phyloP scores from a whole-genome alignment of 2,888 invertebrate genomes.

The Lycophotia porphyrea region DNA sequence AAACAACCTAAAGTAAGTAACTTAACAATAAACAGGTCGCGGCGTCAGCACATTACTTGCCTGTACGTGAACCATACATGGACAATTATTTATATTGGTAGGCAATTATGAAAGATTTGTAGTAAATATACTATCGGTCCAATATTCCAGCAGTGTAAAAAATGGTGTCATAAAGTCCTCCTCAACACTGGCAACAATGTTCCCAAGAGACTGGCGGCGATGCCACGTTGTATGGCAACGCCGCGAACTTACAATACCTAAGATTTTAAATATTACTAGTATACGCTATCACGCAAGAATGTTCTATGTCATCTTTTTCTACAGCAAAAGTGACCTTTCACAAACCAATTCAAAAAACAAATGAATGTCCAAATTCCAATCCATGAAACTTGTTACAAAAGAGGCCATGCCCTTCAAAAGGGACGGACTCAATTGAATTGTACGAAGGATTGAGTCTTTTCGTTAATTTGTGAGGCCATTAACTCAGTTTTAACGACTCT shows the following conservation, averaged over 20 bases:
- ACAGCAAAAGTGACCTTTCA: not conserved
- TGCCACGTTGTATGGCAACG: too few relatives aligned
- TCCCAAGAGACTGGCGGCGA: too few relatives aligned
- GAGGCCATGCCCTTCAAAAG: conserved; percentile 48
- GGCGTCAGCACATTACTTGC: too few relatives aligned
- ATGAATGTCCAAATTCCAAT: conserved; percentile 8
- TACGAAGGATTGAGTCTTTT: conserved; percentile 63
- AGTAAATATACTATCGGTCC: too few relatives aligned
- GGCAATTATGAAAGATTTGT: too few relatives aligned
- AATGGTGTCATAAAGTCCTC: too few relatives aligned
- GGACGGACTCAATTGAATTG: conserved; percentile 53
- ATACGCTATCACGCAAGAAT: not conserved
- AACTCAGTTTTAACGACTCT: conserved; percentile 82
- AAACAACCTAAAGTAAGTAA: too few relatives aligned
- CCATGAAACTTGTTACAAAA: conserved; percentile 26
- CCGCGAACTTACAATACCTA: not conserved
- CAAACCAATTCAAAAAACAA: conserved; percentile 4
- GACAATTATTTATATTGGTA: too few relatives aligned
- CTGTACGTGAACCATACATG: too few relatives aligned
- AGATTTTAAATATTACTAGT: not conserved
- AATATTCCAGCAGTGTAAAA: too few relatives aligned
- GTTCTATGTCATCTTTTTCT: not conserved
- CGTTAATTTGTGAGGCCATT: conserved; percentile 83
- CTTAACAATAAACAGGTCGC: too few relatives aligned
- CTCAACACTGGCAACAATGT: too few relatives aligned